Conservation (phyloP, 2,797 vertebrate species). For the Podargus strigoides region DNA sequence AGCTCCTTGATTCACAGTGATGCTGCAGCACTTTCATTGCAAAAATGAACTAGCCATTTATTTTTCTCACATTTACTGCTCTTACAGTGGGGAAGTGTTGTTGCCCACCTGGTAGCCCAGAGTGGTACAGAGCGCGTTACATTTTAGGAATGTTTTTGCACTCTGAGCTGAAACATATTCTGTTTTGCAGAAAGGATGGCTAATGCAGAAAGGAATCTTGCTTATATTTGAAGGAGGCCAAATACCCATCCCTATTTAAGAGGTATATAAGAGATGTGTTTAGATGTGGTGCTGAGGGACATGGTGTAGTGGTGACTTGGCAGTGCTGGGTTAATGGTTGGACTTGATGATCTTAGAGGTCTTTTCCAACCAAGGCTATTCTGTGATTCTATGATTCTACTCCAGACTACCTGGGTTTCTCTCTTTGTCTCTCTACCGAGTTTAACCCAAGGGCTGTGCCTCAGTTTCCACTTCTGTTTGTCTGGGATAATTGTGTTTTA, state of each 20-base stretch:
- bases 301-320: too few relatives aligned
- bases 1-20: neutral
- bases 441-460: neutral
- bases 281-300: too few relatives aligned
- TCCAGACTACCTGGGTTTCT: neutral
- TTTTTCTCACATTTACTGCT: neutral
- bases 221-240: neutral
- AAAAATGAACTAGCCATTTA: neutral
- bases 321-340: too few relatives aligned
- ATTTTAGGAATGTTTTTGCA: neutral
- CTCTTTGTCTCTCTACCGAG: neutral
- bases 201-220: neutral
- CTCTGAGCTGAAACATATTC: neutral
- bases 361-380: too few relatives aligned
- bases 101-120: neutral
- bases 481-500: neutral
- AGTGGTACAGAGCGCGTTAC: neutral
- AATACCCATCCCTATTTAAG: too few relatives aligned
- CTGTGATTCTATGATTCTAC: too few relatives aligned
- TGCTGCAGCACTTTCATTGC: neutral
- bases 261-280: too few relatives aligned
- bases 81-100: neutral
- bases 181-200: neutral
- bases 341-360: too few relatives aligned
- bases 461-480: neutral